Evolutionary conservation across 2,888 invertebrate genomes (phyloP).

Genomic region (Ferdinandea cuprea): DNA sequence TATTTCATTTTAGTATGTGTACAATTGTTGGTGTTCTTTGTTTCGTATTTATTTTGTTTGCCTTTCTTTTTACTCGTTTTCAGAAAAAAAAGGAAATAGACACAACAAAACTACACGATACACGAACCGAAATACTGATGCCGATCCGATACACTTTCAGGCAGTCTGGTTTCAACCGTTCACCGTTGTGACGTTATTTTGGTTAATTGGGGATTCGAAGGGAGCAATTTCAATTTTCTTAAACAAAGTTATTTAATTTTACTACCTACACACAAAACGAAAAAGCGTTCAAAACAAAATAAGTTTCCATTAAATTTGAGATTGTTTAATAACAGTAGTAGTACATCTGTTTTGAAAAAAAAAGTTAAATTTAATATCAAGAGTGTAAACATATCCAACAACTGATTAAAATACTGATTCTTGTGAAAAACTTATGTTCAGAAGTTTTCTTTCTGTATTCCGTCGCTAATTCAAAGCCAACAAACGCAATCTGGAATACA

Average conservation of each 20-base stretch:
- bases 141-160: not conserved
- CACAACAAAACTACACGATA: slow-evolving; percentile 13
- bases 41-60: slow-evolving; percentile 13
- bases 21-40: slow-evolving; percentile 18
- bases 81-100: slow-evolving; percentile 1
- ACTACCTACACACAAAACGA: no score
- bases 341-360: no score
- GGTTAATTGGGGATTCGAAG: not conserved
- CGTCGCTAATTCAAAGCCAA: not conserved
- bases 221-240: not conserved
- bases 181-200: slow-evolving; percentile 26
- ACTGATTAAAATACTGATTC: not conserved
- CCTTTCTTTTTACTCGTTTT: slow-evolving; percentile 16
- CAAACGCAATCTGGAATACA: slow-evolving; percentile 10
- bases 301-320: not conserved
- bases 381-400: no score
- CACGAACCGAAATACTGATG: slow-evolving; percentile 11
- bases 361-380: no score
- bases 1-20: not conserved
- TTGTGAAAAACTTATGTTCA: not conserved
- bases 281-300: not conserved
- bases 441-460: not conserved
- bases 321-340: no score
- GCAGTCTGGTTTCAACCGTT: slow-evolving; percentile 40
- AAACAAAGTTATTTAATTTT: not conserved